A percentile compares a stretch with the other conserved stretches of the same genome.
These are phyloP conservation scores for Hyperoplus lanceolatus DNA, from an alignment of 2,797 vertebrate species.

Conservation along the genomic window DNA sequence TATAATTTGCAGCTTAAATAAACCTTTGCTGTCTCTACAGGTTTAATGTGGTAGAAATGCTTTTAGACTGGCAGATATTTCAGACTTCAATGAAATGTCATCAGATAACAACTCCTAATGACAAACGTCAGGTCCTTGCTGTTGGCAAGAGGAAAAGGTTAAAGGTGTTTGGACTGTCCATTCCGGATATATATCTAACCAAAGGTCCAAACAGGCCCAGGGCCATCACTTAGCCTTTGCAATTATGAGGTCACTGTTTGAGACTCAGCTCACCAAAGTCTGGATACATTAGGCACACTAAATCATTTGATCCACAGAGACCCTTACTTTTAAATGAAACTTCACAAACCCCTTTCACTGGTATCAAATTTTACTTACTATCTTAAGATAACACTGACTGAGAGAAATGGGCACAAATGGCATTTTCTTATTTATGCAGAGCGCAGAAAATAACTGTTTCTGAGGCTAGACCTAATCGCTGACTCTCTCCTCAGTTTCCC, in stretches of 20 bases:
- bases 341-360: conserved; percentile 26
- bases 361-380: conserved; percentile 36
- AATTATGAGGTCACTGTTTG: conserved; percentile 57
- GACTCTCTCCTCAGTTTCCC: conserved; percentile 43
- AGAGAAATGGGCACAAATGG: conserved; percentile 7
- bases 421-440: conserved; percentile 37
- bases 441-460: conserved; percentile 37
- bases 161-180: conserved; percentile 55
- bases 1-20: conserved; percentile 31
- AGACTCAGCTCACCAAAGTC: conserved; percentile 29
- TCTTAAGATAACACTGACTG: conserved; percentile 7
- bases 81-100: conserved; percentile 46
- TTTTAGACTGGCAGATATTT: conserved; percentile 19
- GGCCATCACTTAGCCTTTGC: conserved; percentile 61
- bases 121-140: conserved; percentile 42
- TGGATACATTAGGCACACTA: conserved; percentile 3
- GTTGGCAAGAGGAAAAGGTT: conserved; percentile 66
- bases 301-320: conserved; percentile 3
- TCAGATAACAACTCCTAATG: conserved; percentile 58
- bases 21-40: background rate
- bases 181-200: conserved; percentile 59
- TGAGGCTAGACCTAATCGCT: conserved; percentile 61
- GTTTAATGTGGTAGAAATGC: background rate
- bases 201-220: conserved; percentile 62
- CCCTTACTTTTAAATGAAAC: background rate